A percentile compares a stretch with the other conserved stretches of the same genome.
Conservation (phyloP, 2,888 invertebrate genomes). For the Seladonia tumulorum region DNA sequence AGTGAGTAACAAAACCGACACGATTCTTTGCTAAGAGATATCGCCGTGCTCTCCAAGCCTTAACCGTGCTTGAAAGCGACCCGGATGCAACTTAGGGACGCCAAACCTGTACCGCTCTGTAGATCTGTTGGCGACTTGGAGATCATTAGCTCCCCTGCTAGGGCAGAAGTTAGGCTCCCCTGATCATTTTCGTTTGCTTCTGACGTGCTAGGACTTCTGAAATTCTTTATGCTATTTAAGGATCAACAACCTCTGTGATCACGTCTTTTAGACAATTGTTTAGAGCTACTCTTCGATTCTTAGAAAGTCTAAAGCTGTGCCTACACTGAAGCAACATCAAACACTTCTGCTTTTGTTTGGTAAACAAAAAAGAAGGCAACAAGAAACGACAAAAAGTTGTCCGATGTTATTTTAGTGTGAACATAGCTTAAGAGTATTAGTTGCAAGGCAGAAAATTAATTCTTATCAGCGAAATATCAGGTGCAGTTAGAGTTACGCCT, state of each 20-base stretch:
- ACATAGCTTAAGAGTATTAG: no score
- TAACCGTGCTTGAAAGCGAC: neutral
- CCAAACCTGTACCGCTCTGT: neutral
- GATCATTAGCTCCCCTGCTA: neutral
- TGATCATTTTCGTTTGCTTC: neutral
- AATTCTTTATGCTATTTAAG: neutral
- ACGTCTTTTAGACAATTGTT: neutral
- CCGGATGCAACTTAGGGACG: neutral
- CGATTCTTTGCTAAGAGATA: slow-evolving; percentile 24
- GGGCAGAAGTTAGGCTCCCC: neutral
- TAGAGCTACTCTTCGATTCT: neutral
- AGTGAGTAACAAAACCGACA: slow-evolving; percentile 56
- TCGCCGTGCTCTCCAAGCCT: neutral
- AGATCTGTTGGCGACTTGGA: neutral
- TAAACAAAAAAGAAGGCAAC: no score
- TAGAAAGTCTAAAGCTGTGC: no score
- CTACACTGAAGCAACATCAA: no score
- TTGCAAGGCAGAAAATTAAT: no score
- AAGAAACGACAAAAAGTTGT: no score
- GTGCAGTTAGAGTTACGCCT: no score
- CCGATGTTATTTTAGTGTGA: no score
- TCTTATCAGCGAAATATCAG: no score
- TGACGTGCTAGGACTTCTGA: neutral
- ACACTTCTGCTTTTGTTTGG: no score
- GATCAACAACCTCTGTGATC: neutral